Conservation (phyloP, 2,113 vertebrate species). For the Bothrops jararaca region DNA sequence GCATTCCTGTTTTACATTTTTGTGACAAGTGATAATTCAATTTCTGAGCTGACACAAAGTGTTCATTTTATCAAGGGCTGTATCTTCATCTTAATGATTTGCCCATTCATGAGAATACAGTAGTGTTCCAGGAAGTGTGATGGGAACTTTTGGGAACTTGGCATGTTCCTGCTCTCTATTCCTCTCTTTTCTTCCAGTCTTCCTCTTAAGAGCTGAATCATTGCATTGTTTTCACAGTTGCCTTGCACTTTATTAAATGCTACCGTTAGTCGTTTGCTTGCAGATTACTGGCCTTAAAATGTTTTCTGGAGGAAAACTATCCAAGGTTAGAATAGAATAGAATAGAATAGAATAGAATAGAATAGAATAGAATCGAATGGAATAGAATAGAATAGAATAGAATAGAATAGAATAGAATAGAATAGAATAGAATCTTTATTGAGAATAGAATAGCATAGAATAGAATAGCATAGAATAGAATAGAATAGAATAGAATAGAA, state of each 20-base stretch:
- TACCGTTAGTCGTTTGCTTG: not conserved
- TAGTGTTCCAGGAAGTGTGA: conserved; percentile 12
- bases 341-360: too few relatives aligned
- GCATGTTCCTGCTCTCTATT: not conserved
- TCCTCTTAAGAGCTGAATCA: not conserved
- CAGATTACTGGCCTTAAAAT: not conserved
- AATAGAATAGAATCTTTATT: too few relatives aligned
- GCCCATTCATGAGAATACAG: not conserved
- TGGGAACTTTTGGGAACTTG: not conserved
- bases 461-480: too few relatives aligned
- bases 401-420: too few relatives aligned
- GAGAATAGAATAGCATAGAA: too few relatives aligned
- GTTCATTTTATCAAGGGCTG: not conserved
- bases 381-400: too few relatives aligned
- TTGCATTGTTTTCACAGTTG: conserved; percentile 20
- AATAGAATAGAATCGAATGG: too few relatives aligned
- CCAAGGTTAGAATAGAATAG: too few relatives aligned
- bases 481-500: too few relatives aligned
- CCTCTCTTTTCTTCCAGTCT: not conserved
- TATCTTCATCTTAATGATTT: conserved; percentile 25
- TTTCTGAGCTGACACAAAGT: not conserved
- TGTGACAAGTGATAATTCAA: conserved; percentile 13
- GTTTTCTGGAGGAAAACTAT: not conserved
- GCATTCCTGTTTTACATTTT: not conserved
- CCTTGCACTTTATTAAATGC: not conserved